Evolutionary conservation across 2,888 invertebrate species (phyloP).

Genomic region (Eupithecia exiguata): DNA sequence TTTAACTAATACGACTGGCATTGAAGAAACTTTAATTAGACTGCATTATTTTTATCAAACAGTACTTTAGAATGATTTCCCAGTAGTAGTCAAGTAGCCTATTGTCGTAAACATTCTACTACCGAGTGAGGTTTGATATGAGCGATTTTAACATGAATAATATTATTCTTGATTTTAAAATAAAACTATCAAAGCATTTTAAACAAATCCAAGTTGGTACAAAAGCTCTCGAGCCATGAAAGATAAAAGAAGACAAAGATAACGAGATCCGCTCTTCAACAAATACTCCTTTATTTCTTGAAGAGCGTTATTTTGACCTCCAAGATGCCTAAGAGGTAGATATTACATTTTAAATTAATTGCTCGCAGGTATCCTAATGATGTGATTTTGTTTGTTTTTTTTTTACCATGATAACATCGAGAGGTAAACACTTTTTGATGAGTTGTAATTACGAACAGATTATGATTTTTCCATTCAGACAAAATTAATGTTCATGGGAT

Average conservation of each 20-base stretch:
- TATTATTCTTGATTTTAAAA: background rate
- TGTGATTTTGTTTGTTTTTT: background rate
- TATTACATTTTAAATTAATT: background rate
- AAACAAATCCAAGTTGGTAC: slow-evolving; percentile 24
- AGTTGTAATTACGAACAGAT: background rate
- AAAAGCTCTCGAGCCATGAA: slow-evolving; percentile 16
- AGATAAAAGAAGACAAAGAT: too few relatives aligned
- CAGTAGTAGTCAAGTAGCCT: too few relatives aligned
- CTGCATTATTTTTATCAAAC: too few relatives aligned
- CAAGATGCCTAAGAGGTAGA: slow-evolving; percentile 1
- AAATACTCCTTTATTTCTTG: slow-evolving; percentile 26
- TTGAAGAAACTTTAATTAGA: too few relatives aligned
- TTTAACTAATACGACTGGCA: too few relatives aligned
- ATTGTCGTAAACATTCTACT: too few relatives aligned
- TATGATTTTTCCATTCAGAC: background rate
- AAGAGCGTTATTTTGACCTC: slow-evolving; percentile 20
- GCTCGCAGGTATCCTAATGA: background rate
- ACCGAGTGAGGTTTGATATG: too few relatives aligned
- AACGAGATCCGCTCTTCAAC: slow-evolving; percentile 28
- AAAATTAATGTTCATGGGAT: background rate
- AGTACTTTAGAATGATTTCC: too few relatives aligned
- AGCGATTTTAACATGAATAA: too few relatives aligned
- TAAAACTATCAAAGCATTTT: slow-evolving; percentile 10
- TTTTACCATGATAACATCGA: background rate
- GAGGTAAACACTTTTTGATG: background rate